Conservation (phyloP, 37 sponge, comb jelly and placozoan species). For the Beroe ovata region DNA sequence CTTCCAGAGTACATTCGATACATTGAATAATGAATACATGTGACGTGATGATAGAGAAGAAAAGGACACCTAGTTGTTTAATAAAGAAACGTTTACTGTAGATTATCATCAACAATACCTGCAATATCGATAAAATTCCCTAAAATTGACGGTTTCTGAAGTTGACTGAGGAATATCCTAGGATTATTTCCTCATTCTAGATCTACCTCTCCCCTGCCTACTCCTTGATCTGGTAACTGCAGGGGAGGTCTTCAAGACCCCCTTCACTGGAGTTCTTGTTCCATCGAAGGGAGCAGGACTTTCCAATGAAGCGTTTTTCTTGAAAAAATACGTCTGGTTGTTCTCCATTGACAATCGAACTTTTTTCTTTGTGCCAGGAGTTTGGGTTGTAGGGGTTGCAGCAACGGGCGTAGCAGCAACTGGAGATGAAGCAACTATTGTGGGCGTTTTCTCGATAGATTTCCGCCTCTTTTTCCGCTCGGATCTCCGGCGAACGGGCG, state of each 20-base stretch:
- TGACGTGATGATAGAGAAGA: too few species aligned
- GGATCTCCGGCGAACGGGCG: neutral
- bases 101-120: too few species aligned
- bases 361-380: slow-evolving; percentile 30
- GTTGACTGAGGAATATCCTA: too few species aligned
- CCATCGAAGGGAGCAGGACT: slow-evolving; percentile 40
- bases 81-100: too few species aligned
- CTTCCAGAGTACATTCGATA: neutral
- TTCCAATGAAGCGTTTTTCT: slow-evolving; percentile 55
- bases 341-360: slow-evolving; percentile 50
- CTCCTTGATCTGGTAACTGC: slow-evolving; percentile 18
- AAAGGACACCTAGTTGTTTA: too few species aligned
- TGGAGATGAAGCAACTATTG: neutral
- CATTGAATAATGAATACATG: too few species aligned
- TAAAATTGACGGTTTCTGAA: too few species aligned
- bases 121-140: too few species aligned
- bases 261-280: slow-evolving; percentile 8
- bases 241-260: slow-evolving; percentile 47
- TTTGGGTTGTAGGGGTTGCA: neutral
- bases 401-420: neutral
- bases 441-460: neutral
- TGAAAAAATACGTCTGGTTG: slow-evolving; percentile 60
- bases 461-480: slow-evolving; percentile 14
- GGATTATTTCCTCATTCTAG: slow-evolving; percentile 16
- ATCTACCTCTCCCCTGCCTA: neutral